These are phyloP conservation scores for rat (Rattus norvegicus) DNA, from an alignment of 2,113 vertebrate species.

Conservation along the genomic window DNA sequence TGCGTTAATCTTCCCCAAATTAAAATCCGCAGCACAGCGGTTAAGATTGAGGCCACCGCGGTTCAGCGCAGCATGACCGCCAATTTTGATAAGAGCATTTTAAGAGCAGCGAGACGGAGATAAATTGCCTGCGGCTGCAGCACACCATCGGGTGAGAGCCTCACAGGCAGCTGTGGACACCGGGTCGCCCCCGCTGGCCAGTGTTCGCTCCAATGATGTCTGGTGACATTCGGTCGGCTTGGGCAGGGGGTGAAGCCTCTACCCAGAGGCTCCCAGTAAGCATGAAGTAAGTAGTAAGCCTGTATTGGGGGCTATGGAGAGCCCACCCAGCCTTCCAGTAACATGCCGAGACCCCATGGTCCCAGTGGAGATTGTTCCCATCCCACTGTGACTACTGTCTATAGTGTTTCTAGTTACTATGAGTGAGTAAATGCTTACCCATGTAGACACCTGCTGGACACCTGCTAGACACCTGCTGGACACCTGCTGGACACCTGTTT, in stretches of 20 bases:
- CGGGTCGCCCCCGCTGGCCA: not conserved
- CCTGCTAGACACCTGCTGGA: not conserved
- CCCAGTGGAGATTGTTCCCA: not conserved
- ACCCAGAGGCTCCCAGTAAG: not conserved
- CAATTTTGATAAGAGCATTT: conserved; percentile 99
- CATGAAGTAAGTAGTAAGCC: not conserved
- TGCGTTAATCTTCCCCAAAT: conserved; percentile 99
- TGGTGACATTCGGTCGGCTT: not conserved
- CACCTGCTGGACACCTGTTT: not conserved
- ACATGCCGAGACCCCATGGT: not conserved
- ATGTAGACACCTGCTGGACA: not conserved
- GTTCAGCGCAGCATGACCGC: conserved; percentile 93
- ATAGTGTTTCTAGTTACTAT: not conserved
- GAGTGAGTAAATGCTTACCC: not conserved
- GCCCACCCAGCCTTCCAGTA: not conserved
- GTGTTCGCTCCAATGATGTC: not conserved
- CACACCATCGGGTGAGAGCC: conserved; percentile 85
- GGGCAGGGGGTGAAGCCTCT: too few relatives aligned
- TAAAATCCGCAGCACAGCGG: conserved; percentile 94
- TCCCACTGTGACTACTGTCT: not conserved
- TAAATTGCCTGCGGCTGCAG: conserved; percentile 91
- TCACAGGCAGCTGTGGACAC: conserved; percentile 81
- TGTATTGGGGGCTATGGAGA: not conserved
- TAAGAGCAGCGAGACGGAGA: conserved; percentile 97
- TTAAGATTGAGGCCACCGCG: conserved; percentile 96